Conservation (phyloP, 2,888 invertebrate species). For the Drosophila demipolita region DNA sequence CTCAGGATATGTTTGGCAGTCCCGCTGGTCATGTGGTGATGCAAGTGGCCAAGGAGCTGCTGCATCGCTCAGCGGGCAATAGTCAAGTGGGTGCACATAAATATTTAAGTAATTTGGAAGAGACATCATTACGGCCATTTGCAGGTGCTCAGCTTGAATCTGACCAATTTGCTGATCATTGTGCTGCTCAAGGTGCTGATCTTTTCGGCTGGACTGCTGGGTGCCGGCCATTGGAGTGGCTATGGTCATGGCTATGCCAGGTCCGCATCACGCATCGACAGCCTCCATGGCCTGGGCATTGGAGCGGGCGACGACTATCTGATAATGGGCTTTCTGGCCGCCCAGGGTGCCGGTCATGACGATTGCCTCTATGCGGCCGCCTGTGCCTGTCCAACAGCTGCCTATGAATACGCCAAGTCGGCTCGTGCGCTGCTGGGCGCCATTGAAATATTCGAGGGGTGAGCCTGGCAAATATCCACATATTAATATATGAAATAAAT, state of each 20-base stretch:
- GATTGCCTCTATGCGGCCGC: constrained; percentile 91
- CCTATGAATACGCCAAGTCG: constrained; percentile 91
- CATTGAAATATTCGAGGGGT: constrained; percentile 89
- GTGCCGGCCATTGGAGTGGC: constrained; percentile 88
- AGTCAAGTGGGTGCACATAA: constrained; percentile 87
- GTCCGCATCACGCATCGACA: constrained; percentile 71
- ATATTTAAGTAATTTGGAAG: neutral
- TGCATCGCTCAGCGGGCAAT: constrained; percentile 89
- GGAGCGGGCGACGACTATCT: constrained; percentile 89
- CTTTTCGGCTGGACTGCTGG: constrained; percentile 92
- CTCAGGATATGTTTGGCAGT: constrained; percentile 80
- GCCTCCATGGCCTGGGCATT: constrained; percentile 79
- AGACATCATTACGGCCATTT: constrained; percentile 17
- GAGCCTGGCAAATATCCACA: constrained; percentile 54
- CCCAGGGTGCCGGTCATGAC: constrained; percentile 90
- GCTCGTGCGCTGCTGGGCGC: constrained; percentile 91
- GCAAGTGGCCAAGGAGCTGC: constrained; percentile 88
- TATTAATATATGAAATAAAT: neutral
- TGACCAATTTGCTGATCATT: constrained; percentile 92
- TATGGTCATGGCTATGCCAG: constrained; percentile 84
- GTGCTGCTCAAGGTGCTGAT: constrained; percentile 93
- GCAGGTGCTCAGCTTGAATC: constrained; percentile 89
- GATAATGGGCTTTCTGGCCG: constrained; percentile 86
- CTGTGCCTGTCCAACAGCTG: constrained; percentile 89
- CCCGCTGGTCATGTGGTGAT: constrained; percentile 85